Evolutionary conservation across 2,797 vertebrate genomes (phyloP).

Genomic region (Rhodeus uyekii): DNA sequence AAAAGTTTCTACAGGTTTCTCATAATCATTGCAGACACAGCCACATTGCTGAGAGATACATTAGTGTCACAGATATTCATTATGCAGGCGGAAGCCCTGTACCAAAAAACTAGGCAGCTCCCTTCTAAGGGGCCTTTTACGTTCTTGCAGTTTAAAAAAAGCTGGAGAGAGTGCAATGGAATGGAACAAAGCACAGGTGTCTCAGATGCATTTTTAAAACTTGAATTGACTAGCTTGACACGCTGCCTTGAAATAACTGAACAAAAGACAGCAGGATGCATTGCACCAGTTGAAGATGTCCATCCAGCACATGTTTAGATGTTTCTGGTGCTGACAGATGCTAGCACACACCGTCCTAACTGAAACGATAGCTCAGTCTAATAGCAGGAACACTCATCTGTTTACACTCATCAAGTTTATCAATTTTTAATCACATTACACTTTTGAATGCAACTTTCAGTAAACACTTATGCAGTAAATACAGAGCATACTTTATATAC

Average conservation of each 20-base stretch:
- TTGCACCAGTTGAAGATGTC: neutral
- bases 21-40: neutral
- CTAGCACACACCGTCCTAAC: neutral
- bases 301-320: neutral
- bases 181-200: conserved; percentile 9
- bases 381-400: neutral
- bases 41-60: conserved; percentile 10
- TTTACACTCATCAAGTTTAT: too few relatives aligned
- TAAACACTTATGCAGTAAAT: neutral
- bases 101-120: neutral
- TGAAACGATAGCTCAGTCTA: neutral
- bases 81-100: conserved; percentile 1
- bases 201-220: neutral
- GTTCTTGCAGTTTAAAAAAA: neutral
- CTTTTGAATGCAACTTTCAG: neutral
- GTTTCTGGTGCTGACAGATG: neutral
- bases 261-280: neutral
- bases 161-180: neutral
- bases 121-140: neutral
- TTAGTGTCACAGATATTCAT: conserved; percentile 19
- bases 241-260: neutral
- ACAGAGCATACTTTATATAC: neutral
- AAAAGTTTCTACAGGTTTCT: conserved; percentile 6
- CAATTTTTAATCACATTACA: neutral
- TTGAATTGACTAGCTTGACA: neutral